phyloP scores from a whole-genome alignment of 2,113 vertebrate species.

The Panurus biarmicus region DNA sequence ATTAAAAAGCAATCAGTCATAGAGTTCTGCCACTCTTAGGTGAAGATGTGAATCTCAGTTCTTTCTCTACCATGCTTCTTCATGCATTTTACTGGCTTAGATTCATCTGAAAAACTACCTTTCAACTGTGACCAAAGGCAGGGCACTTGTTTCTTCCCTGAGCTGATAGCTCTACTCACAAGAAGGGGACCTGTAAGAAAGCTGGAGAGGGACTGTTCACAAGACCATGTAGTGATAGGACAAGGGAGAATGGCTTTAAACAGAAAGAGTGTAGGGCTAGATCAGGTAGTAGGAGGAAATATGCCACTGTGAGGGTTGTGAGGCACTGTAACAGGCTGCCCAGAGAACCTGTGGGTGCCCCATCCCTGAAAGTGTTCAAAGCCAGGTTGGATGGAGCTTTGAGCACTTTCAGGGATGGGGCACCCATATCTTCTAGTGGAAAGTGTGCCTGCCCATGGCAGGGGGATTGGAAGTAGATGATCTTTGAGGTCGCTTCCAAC shows the following conservation, averaged over 20 bases:
- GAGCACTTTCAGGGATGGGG: not conserved
- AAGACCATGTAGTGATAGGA: not conserved
- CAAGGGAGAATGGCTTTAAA: not conserved
- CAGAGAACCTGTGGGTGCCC: not conserved
- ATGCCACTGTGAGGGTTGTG: not conserved
- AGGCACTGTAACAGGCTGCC: not conserved
- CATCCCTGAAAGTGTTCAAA: not conserved
- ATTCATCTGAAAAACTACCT: not conserved
- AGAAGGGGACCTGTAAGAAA: not conserved
- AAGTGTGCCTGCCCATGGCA: not conserved
- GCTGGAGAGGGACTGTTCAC: not conserved
- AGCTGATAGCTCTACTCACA: not conserved
- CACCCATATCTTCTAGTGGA: not conserved
- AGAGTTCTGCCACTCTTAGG: not conserved
- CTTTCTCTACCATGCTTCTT: not conserved
- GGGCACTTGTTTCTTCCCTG: not conserved
- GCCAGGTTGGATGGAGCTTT: not conserved
- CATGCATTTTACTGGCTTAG: not conserved
- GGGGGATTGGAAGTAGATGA: not conserved
- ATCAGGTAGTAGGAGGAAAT: not conserved
- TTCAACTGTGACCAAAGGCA: not conserved
- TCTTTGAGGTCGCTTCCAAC: not conserved
- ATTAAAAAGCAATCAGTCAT: not conserved
- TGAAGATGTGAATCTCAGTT: not conserved
- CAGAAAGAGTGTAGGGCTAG: not conserved